Conservation (phyloP, 2,113 vertebrate species). For the Camarhynchus parvulus region DNA sequence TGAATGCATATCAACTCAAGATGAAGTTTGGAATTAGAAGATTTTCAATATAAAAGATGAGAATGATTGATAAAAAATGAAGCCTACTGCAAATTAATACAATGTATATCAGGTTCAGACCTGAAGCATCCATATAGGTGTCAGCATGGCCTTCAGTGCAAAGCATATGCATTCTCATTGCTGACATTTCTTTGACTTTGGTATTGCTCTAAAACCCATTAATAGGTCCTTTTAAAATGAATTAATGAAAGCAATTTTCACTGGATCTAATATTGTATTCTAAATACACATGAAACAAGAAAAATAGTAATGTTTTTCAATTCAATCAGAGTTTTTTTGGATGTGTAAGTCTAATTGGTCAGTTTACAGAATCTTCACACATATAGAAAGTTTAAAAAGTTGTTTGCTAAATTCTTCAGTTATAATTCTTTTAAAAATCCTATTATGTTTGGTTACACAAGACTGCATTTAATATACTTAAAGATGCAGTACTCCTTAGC, state of each 20-base stretch:
- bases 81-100: neutral
- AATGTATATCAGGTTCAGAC: neutral
- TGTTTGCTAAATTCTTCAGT: slow-evolving; percentile 71
- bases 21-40: neutral
- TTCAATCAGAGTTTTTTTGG: slow-evolving; percentile 14
- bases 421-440: slow-evolving; percentile 82
- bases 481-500: slow-evolving; percentile 76
- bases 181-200: neutral
- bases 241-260: neutral
- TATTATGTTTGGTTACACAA: slow-evolving; percentile 84
- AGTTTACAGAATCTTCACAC: slow-evolving; percentile 70
- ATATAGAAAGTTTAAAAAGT: slow-evolving; percentile 75
- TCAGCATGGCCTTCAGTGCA: neutral
- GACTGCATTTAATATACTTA: slow-evolving; percentile 82
- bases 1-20: neutral
- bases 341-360: slow-evolving; percentile 48
- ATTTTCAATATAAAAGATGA: neutral
- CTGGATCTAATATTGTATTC: slow-evolving; percentile 17
- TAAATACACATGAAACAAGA: neutral
- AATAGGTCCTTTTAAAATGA: neutral
- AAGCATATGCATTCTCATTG: neutral
- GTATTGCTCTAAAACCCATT: neutral
- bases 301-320: neutral
- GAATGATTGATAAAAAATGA: neutral
- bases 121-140: neutral